Percentiles rank a stretch among this genome's conserved stretches.
Evolutionary conservation across 2,113 vertebrate species (phyloP).

Genomic region (Oenanthe melanoleuca): DNA sequence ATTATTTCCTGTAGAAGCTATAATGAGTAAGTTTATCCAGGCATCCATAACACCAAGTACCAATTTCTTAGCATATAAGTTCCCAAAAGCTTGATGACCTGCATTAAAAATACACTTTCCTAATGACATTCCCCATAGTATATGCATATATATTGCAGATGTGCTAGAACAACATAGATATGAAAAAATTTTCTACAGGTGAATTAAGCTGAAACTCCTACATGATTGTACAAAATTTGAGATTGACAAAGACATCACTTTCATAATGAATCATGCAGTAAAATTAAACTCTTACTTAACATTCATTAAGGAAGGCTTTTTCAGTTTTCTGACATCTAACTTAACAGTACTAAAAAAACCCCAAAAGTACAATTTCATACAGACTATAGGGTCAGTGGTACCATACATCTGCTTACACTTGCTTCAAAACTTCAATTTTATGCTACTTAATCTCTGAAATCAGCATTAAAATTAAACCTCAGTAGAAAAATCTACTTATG

Average conservation of each 20-base stretch:
- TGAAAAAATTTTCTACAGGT: not conserved
- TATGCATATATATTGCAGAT: not conserved
- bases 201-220: slow-evolving; percentile 13
- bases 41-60: not conserved
- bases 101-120: not conserved
- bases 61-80: not conserved
- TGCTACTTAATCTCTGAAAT: not conserved
- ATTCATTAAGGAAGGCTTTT: not conserved
- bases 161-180: accelerated
- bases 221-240: not conserved
- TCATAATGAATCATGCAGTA: not conserved
- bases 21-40: not conserved
- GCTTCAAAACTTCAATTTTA: not conserved
- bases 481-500: not conserved
- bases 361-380: not conserved
- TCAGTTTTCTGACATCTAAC: not conserved
- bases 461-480: not conserved
- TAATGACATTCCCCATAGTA: not conserved
- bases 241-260: not conserved
- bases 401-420: not conserved
- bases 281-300: not conserved
- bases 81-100: not conserved
- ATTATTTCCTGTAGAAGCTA: not conserved
- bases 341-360: not conserved
- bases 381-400: not conserved